These are phyloP conservation scores for Oxystoma pomonae DNA, from an alignment of 2,888 invertebrate genomes.

Conservation along the genomic window DNA sequence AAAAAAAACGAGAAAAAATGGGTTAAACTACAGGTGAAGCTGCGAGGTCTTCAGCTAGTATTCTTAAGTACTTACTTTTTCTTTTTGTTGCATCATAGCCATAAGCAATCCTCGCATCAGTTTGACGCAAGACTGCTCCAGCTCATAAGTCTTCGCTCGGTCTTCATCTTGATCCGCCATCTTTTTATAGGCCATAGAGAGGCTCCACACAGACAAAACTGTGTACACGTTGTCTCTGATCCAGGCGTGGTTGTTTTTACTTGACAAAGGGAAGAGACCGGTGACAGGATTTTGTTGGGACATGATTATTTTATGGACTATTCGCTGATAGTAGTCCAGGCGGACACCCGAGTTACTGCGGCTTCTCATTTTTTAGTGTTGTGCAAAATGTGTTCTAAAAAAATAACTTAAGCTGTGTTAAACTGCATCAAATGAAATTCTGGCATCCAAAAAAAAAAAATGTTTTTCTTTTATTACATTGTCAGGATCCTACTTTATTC, in stretches of 20 bases:
- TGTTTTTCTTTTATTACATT: too few species aligned
- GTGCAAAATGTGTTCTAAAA: too few species aligned
- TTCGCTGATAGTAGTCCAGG: conserved; percentile 92
- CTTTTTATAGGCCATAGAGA: conserved; percentile 98
- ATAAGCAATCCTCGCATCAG: conserved; percentile 88
- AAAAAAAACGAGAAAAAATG: background rate
- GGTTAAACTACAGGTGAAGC: conserved; percentile 65
- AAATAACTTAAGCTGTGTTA: too few species aligned
- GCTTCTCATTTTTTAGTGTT: conserved; percentile 67
- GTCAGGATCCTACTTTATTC: too few species aligned
- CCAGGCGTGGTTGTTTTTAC: conserved; percentile 92
- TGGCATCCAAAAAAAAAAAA: too few species aligned
- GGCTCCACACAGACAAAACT: conserved; percentile 95
- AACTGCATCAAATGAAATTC: too few species aligned
- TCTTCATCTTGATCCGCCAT: conserved; percentile 99
- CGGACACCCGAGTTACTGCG: conserved; percentile 89
- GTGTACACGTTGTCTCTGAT: conserved; percentile 98
- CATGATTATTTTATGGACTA: conserved; percentile 91
- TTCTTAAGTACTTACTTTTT: too few species aligned
- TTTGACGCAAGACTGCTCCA: conserved; percentile 90
- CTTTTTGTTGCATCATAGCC: conserved; percentile 98
- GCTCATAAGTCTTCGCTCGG: conserved; percentile 93
- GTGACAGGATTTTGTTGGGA: conserved; percentile 95
- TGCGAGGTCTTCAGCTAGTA: too few species aligned
- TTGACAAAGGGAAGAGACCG: conserved; percentile 90